These are phyloP conservation scores for Thelaira solivaga DNA, from an alignment of 2,888 invertebrate genomes.

Conservation along the genomic window DNA sequence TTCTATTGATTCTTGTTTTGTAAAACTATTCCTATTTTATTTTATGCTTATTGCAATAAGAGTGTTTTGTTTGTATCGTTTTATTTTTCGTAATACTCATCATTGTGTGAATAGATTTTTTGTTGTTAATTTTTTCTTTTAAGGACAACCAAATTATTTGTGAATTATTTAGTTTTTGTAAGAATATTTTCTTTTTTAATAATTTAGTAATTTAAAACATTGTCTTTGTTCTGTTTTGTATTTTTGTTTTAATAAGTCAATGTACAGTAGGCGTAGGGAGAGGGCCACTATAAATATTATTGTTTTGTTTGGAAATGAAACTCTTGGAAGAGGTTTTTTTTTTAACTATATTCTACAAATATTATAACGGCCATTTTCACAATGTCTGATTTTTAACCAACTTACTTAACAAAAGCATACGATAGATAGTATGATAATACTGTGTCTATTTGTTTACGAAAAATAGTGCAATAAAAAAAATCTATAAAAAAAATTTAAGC, in stretches of 20 bases:
- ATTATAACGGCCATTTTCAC: too few relatives aligned
- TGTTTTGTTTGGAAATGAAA: conserved; percentile 59
- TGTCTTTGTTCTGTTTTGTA: conserved; percentile 7
- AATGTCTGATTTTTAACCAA: too few relatives aligned
- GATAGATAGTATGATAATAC: too few relatives aligned
- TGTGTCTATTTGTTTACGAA: too few relatives aligned
- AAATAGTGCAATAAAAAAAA: too few relatives aligned
- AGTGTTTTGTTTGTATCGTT: too few relatives aligned
- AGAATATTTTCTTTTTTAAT: conserved; percentile 3
- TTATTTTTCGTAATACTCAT: conserved; percentile 1
- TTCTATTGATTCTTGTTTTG: not conserved
- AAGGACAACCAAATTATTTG: conserved; percentile 43
- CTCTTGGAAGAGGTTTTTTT: conserved; percentile 42
- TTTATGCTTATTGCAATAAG: too few relatives aligned
- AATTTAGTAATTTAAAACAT: conserved; percentile 3
- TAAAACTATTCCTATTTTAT: not conserved
- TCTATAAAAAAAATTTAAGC: too few relatives aligned
- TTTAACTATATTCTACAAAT: too few relatives aligned
- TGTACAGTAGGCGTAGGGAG: too few relatives aligned
- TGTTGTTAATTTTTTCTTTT: not conserved
- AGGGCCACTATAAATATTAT: conserved; percentile 50
- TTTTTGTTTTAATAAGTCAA: conserved; percentile 13
- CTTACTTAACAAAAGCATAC: too few relatives aligned
- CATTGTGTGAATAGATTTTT: too few relatives aligned
- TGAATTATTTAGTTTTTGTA: conserved; percentile 24